Base-by-base conservation (phyloP, 2,888 invertebrate species). In the Desoria tigrina region DNA sequence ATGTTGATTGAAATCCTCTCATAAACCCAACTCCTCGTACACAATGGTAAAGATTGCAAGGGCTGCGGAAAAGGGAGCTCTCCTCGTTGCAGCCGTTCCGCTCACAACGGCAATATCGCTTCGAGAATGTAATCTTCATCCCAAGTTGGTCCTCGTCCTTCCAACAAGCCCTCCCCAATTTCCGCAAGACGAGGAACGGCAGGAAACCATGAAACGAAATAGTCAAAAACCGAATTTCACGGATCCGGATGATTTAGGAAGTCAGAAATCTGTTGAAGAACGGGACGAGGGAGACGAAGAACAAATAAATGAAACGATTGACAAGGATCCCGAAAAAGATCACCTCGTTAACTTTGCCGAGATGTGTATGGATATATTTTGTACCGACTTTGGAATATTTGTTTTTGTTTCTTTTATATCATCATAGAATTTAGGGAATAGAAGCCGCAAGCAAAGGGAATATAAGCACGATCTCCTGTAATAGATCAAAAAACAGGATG, bases 51-150 rank as follows among this genome's bases (percentile, higher is more conserved):
- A 54, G 28, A 28, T 54, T 54, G 27, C 59, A 1, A 53, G 63
- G 50, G 71, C 71, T 18, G 58, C 65, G 0, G 71, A 71, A 27
- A 61, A 61, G 23, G 56, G 53, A 24, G 45, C 63, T 1, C 16
- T 71, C 14, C 49, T 71, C 11, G 66, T 71, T 1, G 71, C 69
- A 16, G 56, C 63, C 0, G 68, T 71, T 14, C 71, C 71, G 6
- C 32, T 71, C 11, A 66, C 42, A 18, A 61, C 61, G 3, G 71
- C 71, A 4, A 51, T 71, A 26, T 42, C 57, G 11, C 49, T 71
- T 14, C 24, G 55, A 21, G 39, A 65, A 50, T 69, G 69, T 62
- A 50, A 64, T 37, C 27, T 71, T 32, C 16, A 18, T 14, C 45
- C 65, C 3, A 66, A 56, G n/a, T n/a, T n/a, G n/a, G n/a, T n/a